Evolutionary conservation across 1,140 invertebrate genomes (phyloP), one percentile per base, ranked within the genome.

Genomic region (Eueides isabella): DNA sequence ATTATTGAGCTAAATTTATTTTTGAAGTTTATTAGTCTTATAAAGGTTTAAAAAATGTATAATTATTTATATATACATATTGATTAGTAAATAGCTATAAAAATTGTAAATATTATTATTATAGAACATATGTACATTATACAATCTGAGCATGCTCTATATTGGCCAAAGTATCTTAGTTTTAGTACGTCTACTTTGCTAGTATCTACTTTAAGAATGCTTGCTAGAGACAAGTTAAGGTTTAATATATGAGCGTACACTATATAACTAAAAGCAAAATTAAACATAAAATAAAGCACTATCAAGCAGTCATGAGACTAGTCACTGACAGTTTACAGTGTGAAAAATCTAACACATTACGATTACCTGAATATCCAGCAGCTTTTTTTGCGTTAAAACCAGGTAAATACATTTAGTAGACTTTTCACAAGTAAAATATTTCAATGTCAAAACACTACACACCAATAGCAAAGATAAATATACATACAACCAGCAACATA

Each of bases 401-500:
- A 55, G 9, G 11, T 55, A 55, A 55, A 16, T 19, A 19, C 41
- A 44, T 44, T 44, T 23, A 55, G 19, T 55, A 55, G 48, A 55
- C 26, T 55, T 55, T 55, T 26, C 48, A 55, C 48, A 26, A 55
- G 48, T 30, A 29, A 44, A 3, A 68, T 9, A 2, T 14, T 41
- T 3, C 23, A 26, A 48, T 6, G 23, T 11, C 48, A 61, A 55
- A 5, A 33, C 48, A 61, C 41, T 48, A 63, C 19, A 66, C 38
- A 63, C 31, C 62, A 35, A 48, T 71, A 62, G 62, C 61, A 63
- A 61, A 44, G 23, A 61, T 16, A 64, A 31, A 64, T 26, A 38
- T 0, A 16, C 23, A 4, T 26, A 26, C 63, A 16, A 19, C 35
- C 48, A 69, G 48, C 67, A 14, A 61, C 23, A 48, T 35, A 16